phyloP scores from a whole-genome alignment of 2,113 vertebrate genomes.

The Nothocercus nigrocapillus region DNA sequence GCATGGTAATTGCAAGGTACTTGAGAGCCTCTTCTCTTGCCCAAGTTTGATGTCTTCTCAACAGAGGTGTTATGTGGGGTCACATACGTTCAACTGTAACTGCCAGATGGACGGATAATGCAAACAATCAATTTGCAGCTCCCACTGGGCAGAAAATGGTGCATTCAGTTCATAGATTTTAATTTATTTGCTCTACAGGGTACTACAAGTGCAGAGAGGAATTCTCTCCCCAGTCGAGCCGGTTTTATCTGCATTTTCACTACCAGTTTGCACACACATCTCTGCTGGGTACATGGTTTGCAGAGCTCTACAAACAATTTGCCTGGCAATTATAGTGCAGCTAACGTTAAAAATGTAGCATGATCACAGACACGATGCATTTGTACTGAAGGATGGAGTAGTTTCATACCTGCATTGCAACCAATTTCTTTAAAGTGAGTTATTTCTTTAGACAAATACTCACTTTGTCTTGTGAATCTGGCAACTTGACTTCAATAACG shows the following conservation, averaged over 20 bases:
- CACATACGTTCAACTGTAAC: not conserved
- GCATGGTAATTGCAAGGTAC: slow-evolving; percentile 19
- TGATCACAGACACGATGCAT: not conserved
- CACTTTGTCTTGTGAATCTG: not conserved
- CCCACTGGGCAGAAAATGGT: slow-evolving; percentile 8
- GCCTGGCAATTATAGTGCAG: not conserved
- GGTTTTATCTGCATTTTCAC: not conserved
- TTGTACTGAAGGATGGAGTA: not conserved
- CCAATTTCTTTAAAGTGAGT: fast-evolving
- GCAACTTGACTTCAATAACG: not conserved
- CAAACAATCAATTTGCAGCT: slow-evolving; percentile 14
- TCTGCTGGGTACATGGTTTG: fast-evolving
- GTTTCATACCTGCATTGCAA: not conserved
- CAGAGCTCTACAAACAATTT: not conserved
- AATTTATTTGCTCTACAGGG: slow-evolving; percentile 15
- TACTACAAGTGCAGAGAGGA: fast-evolving
- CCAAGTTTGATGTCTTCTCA: not conserved
- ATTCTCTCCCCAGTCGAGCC: fast-evolving
- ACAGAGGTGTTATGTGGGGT: not conserved
- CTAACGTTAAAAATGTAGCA: not conserved
- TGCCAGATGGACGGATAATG: slow-evolving; percentile 7
- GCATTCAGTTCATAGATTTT: not conserved
- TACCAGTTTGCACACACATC: fast-evolving
- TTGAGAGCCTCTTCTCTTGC: slow-evolving; percentile 10
- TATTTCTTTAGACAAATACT: not conserved